Evolutionary conservation across 2,888 invertebrate species (phyloP), one percentile per base, ranked within the genome.

Genomic region (Callosobruchus maculatus): DNA sequence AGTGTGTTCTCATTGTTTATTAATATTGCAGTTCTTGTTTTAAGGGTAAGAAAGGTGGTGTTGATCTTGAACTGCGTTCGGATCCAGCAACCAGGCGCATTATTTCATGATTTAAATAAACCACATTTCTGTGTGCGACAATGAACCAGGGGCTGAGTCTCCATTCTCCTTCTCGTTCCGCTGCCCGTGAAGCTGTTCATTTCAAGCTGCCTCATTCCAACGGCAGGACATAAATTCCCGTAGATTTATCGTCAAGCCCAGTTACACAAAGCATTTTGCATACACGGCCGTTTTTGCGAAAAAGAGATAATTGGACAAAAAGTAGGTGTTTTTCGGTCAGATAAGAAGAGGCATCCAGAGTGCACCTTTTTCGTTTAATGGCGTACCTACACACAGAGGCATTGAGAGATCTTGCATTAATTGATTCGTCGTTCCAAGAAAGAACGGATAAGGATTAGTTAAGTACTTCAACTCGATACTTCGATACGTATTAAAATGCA

Each of bases 241-340:
- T 31, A 18, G 26, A 70, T 70, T 70, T 70, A 70, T 70, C 21
- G 30, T 31, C 31, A 49, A 49, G 20, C 70, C 70, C 26, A 70
- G 70, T 70, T 70, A 70, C 70, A 70, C 70, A 70, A 30, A 70
- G 70, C 70, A 70, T 26, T 70, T 26, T 49, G 49, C 49, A 49
- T 49, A 49, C 49, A 49, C 49, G 13, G 49, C 49, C 49, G 49
- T 49, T 49, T 49, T 49, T 49, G 13, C 49, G 49, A 49, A 49
- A 49, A 49, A 49, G 49, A 49, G 49, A 49, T 49, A 49, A 49
- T 49, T 49, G 49, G 49, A 49, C 49, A 49, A 49, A 49, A 49
- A 49, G 49, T 49, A 49, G 49, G 49, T 49, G 49, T 49, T 49
- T 49, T 49, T 49, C 49, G 49, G 49, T 49, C 49, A 49, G 49